phyloP scores from a whole-genome alignment of 2,888 invertebrate genomes.

The Rhopalosiphum nymphaeae region DNA sequence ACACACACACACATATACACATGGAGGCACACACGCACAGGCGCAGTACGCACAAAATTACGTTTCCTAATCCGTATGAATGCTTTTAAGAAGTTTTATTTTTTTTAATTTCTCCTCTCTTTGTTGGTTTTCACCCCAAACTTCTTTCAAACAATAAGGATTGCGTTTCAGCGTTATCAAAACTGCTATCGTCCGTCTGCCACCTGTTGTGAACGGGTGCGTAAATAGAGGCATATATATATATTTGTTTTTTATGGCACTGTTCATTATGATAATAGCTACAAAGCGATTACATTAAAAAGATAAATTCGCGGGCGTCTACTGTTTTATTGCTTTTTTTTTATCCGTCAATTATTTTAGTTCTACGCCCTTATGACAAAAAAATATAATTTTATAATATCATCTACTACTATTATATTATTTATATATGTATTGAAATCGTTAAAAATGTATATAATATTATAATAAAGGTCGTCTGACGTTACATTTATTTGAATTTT shows the following conservation, averaged over 20 bases:
- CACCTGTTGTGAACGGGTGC: conserved; percentile 39
- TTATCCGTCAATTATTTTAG: not conserved
- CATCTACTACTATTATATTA: not conserved
- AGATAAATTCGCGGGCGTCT: not conserved
- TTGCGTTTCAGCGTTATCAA: conserved; percentile 20
- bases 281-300: not conserved
- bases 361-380: not conserved
- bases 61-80: conserved; percentile 32
- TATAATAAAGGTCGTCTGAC: not conserved
- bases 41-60: not conserved
- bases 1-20: not conserved
- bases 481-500: not conserved
- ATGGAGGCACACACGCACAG: not conserved
- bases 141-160: conserved; percentile 28
- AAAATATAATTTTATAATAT: not conserved
- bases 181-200: conserved; percentile 35
- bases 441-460: not conserved
- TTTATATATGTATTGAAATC: not conserved
- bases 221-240: not conserved
- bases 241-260: not conserved
- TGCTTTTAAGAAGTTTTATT: not conserved
- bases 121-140: not conserved
- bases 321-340: not conserved
- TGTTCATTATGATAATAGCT: conserved; percentile 35
- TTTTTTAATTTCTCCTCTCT: conserved; percentile 14